Conservation (phyloP, 2,797 vertebrate species). For the Coendou prehensilis region DNA sequence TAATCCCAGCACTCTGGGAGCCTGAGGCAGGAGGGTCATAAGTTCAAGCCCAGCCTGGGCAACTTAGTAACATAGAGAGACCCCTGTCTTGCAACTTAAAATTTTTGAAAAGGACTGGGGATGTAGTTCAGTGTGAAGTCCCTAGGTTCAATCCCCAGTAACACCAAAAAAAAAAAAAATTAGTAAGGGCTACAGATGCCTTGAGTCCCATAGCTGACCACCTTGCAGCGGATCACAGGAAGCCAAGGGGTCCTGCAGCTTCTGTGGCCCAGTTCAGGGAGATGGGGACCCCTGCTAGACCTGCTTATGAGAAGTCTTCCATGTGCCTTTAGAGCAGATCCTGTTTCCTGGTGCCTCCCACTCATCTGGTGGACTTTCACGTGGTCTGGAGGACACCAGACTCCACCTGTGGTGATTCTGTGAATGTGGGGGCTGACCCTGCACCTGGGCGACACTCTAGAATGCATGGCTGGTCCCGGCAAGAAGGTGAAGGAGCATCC, state of each 20-base stretch:
- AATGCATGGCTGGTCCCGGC: background rate
- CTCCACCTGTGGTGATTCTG: background rate
- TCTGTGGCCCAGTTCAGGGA: background rate
- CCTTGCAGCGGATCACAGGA: fast-evolving
- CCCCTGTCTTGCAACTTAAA: background rate
- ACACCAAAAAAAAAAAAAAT: background rate
- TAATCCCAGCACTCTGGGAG: background rate
- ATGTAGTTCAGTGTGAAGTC: background rate
- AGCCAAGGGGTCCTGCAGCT: background rate
- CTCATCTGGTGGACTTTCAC: background rate
- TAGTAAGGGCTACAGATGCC: background rate
- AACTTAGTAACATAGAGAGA: background rate
- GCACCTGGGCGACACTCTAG: background rate
- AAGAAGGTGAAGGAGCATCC: background rate
- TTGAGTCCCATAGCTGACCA: fast-evolving
- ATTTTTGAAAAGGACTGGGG: background rate
- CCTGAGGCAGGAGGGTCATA: background rate
- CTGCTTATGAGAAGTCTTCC: background rate
- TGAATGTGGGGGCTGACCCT: background rate
- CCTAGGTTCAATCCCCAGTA: background rate
- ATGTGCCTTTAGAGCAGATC: background rate
- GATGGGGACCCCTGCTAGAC: background rate
- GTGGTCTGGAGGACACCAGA: background rate
- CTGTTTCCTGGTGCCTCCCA: background rate
- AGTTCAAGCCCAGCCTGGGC: background rate